phyloP scores from a whole-genome alignment of 2,113 vertebrate genomes.

The Salvelinus namaycush region DNA sequence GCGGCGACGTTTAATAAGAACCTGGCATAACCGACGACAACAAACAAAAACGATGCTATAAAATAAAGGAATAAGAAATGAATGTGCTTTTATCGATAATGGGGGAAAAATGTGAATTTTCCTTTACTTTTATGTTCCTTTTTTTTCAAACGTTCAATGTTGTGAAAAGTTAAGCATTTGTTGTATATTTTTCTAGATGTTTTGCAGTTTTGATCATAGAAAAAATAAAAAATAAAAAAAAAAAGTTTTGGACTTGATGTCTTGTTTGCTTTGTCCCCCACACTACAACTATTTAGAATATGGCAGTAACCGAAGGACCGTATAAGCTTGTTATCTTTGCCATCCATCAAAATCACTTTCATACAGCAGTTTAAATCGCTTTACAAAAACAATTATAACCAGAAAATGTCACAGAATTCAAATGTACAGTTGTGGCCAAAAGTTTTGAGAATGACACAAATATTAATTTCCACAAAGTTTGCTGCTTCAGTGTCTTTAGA shows the following conservation, averaged over 20 bases:
- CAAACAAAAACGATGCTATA: conserved; percentile 57
- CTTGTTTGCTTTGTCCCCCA: neutral
- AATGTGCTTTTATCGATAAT: conserved; percentile 83
- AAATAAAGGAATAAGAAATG: conserved; percentile 77
- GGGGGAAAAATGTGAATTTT: conserved; percentile 74
- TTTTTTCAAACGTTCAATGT: conserved; percentile 67
- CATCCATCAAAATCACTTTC: no score
- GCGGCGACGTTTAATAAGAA: conserved; percentile 83
- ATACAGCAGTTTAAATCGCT: no score
- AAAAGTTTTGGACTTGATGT: conserved; percentile 76
- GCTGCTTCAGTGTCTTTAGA: no score
- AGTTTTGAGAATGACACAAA: no score
- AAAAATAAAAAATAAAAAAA: conserved; percentile 64
- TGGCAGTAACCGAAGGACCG: no score
- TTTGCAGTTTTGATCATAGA: conserved; percentile 81
- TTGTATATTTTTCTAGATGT: conserved; percentile 88
- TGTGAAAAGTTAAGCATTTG: conserved; percentile 79
- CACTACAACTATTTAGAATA: neutral
- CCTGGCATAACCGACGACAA: conserved; percentile 55
- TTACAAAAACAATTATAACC: no score
- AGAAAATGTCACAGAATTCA: no score
- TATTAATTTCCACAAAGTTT: no score
- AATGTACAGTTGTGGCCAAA: no score
- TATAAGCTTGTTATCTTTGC: no score
- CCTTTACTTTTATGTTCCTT: conserved; percentile 73